Evolutionary conservation across 2,797 vertebrate genomes (phyloP).

Genomic region (Betta splendens): DNA sequence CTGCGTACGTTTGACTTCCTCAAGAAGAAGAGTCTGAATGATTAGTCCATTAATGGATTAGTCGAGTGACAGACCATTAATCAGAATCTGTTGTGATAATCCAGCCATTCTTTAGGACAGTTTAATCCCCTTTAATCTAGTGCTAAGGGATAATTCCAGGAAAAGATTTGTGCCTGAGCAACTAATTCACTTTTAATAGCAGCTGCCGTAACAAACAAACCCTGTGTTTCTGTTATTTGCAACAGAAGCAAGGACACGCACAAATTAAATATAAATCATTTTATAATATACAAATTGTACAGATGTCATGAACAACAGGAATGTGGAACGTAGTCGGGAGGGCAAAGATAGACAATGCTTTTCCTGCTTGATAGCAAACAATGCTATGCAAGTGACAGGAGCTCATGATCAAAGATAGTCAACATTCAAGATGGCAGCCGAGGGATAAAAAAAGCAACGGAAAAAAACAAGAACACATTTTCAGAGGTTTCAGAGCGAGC

Average conservation of each 20-base stretch:
- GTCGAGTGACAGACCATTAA: not conserved
- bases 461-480: constrained; percentile 58
- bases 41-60: not conserved
- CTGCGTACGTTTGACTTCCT: not conserved
- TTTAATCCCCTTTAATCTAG: not conserved
- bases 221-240: constrained; percentile 24
- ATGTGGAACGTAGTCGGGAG: constrained; percentile 65
- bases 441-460: constrained; percentile 61
- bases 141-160: not conserved
- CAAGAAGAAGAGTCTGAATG: not conserved
- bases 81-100: not conserved
- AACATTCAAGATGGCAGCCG: constrained; percentile 73
- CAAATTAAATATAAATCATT: constrained; percentile 88
- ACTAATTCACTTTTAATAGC: not conserved
- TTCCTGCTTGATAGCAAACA: constrained; percentile 58
- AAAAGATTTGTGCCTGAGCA: not conserved
- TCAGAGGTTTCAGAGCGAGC: constrained; percentile 64
- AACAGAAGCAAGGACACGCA: constrained; percentile 59
- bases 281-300: constrained; percentile 90
- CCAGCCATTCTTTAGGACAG: not conserved
- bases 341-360: constrained; percentile 67
- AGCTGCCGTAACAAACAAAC: constrained; percentile 5
- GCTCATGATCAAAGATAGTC: constrained; percentile 73
- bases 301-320: constrained; percentile 79
- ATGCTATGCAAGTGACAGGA: constrained; percentile 62